A percentile compares a stretch with the other conserved stretches of the same genome.
phyloP scores from a whole-genome alignment of 2,888 invertebrate genomes.

The Agrypnus murinus region DNA sequence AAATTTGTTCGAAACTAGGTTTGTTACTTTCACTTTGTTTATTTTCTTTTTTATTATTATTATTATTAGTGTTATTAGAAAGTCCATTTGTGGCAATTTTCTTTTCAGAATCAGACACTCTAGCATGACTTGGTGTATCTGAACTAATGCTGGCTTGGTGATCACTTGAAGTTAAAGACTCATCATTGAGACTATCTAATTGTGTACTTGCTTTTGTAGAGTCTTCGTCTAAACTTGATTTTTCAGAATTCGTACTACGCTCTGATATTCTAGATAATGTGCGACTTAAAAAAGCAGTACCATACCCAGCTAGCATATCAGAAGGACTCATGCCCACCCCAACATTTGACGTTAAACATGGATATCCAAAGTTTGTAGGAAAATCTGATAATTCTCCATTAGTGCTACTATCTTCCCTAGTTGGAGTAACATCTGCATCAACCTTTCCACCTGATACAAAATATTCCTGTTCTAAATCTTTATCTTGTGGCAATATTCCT shows the following conservation, averaged over 20 bases:
- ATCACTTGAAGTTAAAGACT: constrained; percentile 88
- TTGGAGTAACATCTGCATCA: constrained; percentile 74
- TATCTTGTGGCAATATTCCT: constrained; percentile 85
- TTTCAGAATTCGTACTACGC: constrained; percentile 90
- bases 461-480: constrained; percentile 73
- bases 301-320: constrained; percentile 81
- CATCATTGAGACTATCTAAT: constrained; percentile 89
- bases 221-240: constrained; percentile 90
- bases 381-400: constrained; percentile 85
- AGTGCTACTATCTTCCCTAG: constrained; percentile 78
- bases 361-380: constrained; percentile 84
- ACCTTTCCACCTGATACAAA: constrained; percentile 68
- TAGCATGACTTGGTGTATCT: constrained; percentile 85
- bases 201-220: constrained; percentile 90
- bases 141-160: constrained; percentile 90
- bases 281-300: constrained; percentile 82
- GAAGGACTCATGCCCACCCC: constrained; percentile 76
- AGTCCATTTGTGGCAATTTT: constrained; percentile 63
- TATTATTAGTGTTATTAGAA: background rate
- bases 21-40: constrained; percentile 13
- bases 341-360: constrained; percentile 75
- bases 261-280: constrained; percentile 91
- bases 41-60: constrained; percentile 8
- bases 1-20: constrained; percentile 61
- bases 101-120: constrained; percentile 73